phyloP scores from a whole-genome alignment of 37 sponge, comb jelly and placozoan genomes.

The Ephydatia muelleri region DNA sequence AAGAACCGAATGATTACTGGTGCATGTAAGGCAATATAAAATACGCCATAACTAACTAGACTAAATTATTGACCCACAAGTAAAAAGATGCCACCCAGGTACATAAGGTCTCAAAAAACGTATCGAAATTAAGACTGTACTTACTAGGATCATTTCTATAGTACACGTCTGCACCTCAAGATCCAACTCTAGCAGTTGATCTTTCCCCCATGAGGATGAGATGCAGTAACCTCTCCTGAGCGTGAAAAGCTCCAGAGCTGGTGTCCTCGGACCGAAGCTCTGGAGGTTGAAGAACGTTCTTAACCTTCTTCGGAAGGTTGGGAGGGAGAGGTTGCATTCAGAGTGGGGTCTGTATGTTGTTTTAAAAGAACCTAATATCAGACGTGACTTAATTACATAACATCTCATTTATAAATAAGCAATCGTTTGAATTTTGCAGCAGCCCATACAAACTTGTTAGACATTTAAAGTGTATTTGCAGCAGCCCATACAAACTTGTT shows the following conservation, averaged over 20 bases:
- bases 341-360: conserved; percentile 50
- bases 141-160: not conserved
- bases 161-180: not conserved
- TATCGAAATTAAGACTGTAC: not conserved
- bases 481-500: too few species aligned
- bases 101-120: not conserved
- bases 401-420: too few species aligned
- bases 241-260: conserved; percentile 29
- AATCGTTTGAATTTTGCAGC: too few species aligned
- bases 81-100: not conserved
- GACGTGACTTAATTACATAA: too few species aligned
- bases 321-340: conserved; percentile 72
- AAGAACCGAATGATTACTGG: conserved; percentile 68
- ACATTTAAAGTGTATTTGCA: too few species aligned
- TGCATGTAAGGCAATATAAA: too few species aligned
- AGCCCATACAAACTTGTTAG: too few species aligned
- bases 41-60: too few species aligned
- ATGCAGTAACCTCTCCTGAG: not conserved
- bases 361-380: too few species aligned
- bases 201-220: conserved; percentile 2
- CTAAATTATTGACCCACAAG: not conserved
- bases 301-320: conserved; percentile 14
- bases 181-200: not conserved
- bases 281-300: conserved; percentile 70
- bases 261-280: conserved; percentile 20